Percentiles rank a stretch among this genome's conserved stretches.
Conservation (phyloP, 2,888 invertebrate genomes). For the Volucella inanis region DNA sequence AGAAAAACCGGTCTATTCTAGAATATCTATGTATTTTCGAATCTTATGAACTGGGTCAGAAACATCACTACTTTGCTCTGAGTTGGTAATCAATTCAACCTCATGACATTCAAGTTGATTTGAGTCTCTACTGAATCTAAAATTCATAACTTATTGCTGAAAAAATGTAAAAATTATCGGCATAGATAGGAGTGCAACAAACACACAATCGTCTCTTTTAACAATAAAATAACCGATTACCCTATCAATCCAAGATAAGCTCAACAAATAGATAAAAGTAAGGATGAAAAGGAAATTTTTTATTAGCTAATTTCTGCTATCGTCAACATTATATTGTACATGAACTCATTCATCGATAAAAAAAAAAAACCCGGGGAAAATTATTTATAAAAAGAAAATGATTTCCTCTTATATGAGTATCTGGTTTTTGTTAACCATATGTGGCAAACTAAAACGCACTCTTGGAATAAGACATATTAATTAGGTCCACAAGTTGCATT, state of each 20-base stretch:
- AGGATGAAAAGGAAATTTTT: neutral
- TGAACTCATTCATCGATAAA: constrained; percentile 49
- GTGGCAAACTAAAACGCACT: constrained; percentile 27
- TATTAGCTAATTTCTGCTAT: constrained; percentile 45
- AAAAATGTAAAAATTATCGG: constrained; percentile 26
- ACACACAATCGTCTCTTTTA: neutral
- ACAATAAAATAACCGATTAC: constrained; percentile 48
- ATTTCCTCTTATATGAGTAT: neutral
- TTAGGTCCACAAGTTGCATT: constrained; percentile 67
- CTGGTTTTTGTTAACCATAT: constrained; percentile 26
- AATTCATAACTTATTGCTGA: constrained; percentile 31
- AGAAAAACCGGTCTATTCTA: too few relatives aligned
- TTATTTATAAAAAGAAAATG: constrained; percentile 27
- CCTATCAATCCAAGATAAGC: constrained; percentile 49
- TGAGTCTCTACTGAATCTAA: neutral
- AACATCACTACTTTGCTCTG: neutral
- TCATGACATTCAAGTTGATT: neutral
- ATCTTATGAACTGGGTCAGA: too few relatives aligned
- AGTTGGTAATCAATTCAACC: constrained; percentile 8
- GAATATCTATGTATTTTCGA: too few relatives aligned
- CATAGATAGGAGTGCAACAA: neutral
- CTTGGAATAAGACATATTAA: constrained; percentile 53
- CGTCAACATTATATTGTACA: constrained; percentile 33
- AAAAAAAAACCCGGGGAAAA: constrained; percentile 4
- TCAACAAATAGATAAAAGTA: neutral